Evolutionary conservation across 2,113 vertebrate species (phyloP), one percentile per base, ranked within the genome.

Genomic region (Corythaixoides concolor): DNA sequence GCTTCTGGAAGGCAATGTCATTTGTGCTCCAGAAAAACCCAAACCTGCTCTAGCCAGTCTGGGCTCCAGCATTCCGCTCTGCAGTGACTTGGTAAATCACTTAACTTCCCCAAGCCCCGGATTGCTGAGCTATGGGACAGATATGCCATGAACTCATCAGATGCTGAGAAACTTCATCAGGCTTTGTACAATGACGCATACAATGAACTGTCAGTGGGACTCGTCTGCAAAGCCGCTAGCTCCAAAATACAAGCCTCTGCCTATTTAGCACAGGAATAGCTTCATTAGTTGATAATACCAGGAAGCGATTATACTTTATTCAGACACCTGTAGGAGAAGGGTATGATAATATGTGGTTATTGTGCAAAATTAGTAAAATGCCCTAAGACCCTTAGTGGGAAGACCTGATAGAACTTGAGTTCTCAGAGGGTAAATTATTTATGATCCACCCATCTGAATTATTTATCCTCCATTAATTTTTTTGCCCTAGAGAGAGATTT

Each of bases 381-480:
- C 12, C 47, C 14, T 4, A 74, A 80, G 85, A 83, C 26, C 26
- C 23, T 63, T 32, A 19, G 30, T 75, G 33, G 35, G 63, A 95
- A 95, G 23, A 47, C 5, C 20, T 80, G 41, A 58, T 5, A 74
- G 60, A 78, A 39, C 21, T 39, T 75, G 32, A 81, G 8, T 84
- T 88, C 75, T 83, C 47, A 60, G 43, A 53, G 14, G 4, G n/a
- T 33, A 74, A 88, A 90, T 81, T 3, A 83, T 76, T 83, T 80
- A 74, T 70, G 20, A 78, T 52, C 13, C 32, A 43, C 12, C 49
- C 8, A 35, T 59, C 47, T 93, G 64, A 94, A 84, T 84, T 70
- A 90, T 93, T 94, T 84, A 88, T 74, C 24, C 3, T 83, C 56
- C 76, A 33, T 91, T 89, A 70, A 75, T 81, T 59, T 81, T 50